Percentiles rank a stretch among this genome's conserved stretches.
These are phyloP conservation scores for Tichodroma muraria DNA, from an alignment of 2,113 vertebrate genomes.

Conservation along the genomic window DNA sequence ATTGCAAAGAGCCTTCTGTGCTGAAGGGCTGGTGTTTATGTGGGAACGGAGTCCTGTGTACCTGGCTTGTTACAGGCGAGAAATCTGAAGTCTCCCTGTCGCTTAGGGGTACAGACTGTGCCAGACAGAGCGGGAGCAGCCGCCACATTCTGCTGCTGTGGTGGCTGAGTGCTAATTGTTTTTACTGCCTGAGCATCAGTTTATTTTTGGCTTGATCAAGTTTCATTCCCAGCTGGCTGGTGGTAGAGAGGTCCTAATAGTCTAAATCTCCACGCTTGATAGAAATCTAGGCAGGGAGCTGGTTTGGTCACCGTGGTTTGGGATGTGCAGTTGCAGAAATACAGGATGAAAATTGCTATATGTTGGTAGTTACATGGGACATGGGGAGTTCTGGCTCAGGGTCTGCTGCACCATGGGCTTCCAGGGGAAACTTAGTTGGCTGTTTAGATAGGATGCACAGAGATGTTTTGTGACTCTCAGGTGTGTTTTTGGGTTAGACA, in stretches of 20 bases:
- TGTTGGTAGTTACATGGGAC: background rate
- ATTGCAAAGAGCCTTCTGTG: background rate
- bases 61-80: background rate
- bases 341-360: background rate
- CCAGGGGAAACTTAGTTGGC: background rate
- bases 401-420: background rate
- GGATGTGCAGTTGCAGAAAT: background rate
- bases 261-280: background rate
- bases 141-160: background rate
- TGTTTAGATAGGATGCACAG: background rate
- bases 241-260: background rate
- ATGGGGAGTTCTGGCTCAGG: background rate
- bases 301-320: background rate
- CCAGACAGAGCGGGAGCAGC: background rate
- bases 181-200: background rate
- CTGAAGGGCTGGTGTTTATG: background rate
- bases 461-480: background rate
- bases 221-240: background rate
- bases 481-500: background rate
- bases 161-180: background rate
- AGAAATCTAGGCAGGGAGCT: background rate
- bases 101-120: background rate
- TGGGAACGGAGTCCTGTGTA: background rate
- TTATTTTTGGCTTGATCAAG: conserved; percentile 1
- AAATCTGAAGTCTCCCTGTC: background rate